Evolutionary conservation across 1,140 invertebrate species (phyloP).

Genomic region (Dysdera silvatica): DNA sequence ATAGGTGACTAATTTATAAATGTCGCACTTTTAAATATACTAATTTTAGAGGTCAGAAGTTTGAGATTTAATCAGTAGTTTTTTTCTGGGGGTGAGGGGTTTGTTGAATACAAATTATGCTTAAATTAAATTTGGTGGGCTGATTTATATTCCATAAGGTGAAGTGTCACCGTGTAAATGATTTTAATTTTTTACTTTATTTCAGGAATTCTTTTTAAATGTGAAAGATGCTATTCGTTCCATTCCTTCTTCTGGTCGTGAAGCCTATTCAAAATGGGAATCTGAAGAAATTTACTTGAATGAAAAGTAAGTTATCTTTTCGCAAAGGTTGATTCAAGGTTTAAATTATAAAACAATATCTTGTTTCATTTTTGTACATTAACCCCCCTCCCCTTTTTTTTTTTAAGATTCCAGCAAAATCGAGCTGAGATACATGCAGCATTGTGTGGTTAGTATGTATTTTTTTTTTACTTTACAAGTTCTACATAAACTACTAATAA

Average conservation of each 20-base stretch:
- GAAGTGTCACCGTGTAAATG: too few relatives aligned
- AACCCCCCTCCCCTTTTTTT: background rate
- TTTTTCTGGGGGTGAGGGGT: too few relatives aligned
- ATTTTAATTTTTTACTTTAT: constrained; percentile 38
- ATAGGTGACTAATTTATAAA: too few relatives aligned
- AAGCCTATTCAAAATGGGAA: constrained; percentile 46
- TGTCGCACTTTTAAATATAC: too few relatives aligned
- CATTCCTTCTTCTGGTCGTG: constrained; percentile 38
- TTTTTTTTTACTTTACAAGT: constrained; percentile 6
- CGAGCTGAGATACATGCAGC: constrained; percentile 71
- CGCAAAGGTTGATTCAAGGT: constrained; percentile 8
- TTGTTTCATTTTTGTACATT: constrained; percentile 30
- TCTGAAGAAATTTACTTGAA: constrained; percentile 45
- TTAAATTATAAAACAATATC: constrained; percentile 15
- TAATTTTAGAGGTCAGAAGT: too few relatives aligned
- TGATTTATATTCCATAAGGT: too few relatives aligned
- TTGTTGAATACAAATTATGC: too few relatives aligned
- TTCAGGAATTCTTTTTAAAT: constrained; percentile 94
- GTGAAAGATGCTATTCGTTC: constrained; percentile 77
- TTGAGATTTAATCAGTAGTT: too few relatives aligned
- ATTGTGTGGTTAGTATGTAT: constrained; percentile 57
- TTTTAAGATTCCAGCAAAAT: constrained; percentile 52
- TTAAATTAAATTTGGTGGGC: too few relatives aligned
- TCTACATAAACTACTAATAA: too few relatives aligned
- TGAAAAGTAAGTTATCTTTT: constrained; percentile 37